Base-by-base conservation (phyloP, 2,797 vertebrate species). In the Falco cherrug region DNA sequence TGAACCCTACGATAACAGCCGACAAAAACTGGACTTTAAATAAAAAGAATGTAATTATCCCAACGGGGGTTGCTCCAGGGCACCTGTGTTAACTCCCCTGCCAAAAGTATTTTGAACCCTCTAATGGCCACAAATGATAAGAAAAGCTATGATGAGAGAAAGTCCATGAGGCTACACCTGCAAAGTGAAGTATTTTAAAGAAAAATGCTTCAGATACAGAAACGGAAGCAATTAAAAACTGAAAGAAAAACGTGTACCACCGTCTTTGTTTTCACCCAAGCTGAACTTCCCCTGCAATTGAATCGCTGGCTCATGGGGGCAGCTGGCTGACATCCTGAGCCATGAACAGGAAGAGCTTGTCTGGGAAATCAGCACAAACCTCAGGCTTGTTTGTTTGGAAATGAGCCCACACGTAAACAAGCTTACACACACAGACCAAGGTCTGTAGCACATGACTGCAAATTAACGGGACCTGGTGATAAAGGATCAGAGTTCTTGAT, bases 201-300 rank as follows among this genome's bases (percentile, higher is more conserved):
- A 61, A 87, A 96, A 94, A 93, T 80, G 54, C 53, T 95, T 71
- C 54, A 95, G 75, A 74, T 92, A 61, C n/a, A 48, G 60, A 75
- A 64, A 51, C 26, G 69, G 95, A 96, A 97, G 75, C 59, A 95
- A 97, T 97, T 92, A 96, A 94, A 96, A 95, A 16, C 50, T 68
- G 37, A 64, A 85, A 95, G 84, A 78, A 94, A 96, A 83, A 73
- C 0, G 78, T 56, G 81, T 78, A 13, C 81, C 25, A 86, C 78
- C 64, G 60, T 82, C 86, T 97, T 97, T 97, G 95, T 97, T 97
- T 96, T 97, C 94, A 97, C 95, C 95, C 92, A 95, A 95, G 93
- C 89, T 96, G 95, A 97, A 96, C 94, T 97, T 97, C 96, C 97
- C 93, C 86, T 95, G 86, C 60, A 75, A 95, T 54, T 97, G 88